phyloP scores from a whole-genome alignment of 2,888 invertebrate species.

The Agrypnus murinus region DNA sequence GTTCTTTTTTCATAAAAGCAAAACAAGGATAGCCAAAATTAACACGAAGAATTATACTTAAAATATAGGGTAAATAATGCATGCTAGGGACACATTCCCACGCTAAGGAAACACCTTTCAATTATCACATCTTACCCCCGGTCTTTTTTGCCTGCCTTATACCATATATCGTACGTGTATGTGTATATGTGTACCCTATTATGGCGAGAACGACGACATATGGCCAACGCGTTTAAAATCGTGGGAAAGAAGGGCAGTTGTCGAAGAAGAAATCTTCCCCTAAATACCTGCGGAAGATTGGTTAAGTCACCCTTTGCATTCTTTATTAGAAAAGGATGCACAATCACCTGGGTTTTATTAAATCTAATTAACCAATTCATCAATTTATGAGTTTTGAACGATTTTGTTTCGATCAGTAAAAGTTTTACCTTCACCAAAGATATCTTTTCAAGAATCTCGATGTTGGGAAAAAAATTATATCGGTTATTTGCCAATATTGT shows the following conservation, averaged over 20 bases:
- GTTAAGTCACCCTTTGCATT: slow-evolving; percentile 57
- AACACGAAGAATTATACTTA: slow-evolving; percentile 36
- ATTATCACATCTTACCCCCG: slow-evolving; percentile 54
- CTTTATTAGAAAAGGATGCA: slow-evolving; percentile 36
- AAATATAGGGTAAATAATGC: slow-evolving; percentile 50
- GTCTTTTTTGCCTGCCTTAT: slow-evolving; percentile 47
- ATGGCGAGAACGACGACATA: slow-evolving; percentile 64
- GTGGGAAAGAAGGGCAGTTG: slow-evolving; percentile 62
- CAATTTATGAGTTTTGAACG: no score
- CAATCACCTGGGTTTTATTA: not conserved
- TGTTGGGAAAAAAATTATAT: no score
- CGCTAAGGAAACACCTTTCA: slow-evolving; percentile 55
- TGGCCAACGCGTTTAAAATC: slow-evolving; percentile 64
- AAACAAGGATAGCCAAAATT: slow-evolving; percentile 33
- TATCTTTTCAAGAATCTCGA: not conserved
- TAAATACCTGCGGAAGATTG: slow-evolving; percentile 60
- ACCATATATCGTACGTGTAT: not conserved
- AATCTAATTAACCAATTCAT: slow-evolving; percentile 9
- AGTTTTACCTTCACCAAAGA: not conserved
- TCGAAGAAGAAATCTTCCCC: slow-evolving; percentile 51
- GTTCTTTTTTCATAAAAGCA: slow-evolving; percentile 14
- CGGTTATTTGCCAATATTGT: slow-evolving; percentile 21
- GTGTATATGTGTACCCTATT: slow-evolving; percentile 47
- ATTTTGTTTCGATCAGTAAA: no score
- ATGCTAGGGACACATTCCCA: slow-evolving; percentile 50